Conservation (phyloP, 2,797 vertebrate genomes). For the Hippoglossus hippoglossus region DNA sequence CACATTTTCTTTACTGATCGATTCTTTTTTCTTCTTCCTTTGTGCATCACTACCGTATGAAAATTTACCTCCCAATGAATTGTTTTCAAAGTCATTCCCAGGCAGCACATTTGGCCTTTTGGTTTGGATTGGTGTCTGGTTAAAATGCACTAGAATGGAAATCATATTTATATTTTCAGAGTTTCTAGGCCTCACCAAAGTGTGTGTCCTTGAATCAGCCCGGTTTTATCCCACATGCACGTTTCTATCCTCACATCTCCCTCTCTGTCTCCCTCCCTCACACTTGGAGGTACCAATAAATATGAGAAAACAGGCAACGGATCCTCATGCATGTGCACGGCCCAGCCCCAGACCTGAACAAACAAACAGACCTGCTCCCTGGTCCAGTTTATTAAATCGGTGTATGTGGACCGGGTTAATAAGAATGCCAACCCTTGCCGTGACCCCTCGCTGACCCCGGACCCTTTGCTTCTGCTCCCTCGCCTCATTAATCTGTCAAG, state of each 20-base stretch:
- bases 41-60: background rate
- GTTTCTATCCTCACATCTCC: slow-evolving; percentile 6
- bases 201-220: slow-evolving; percentile 32
- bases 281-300: slow-evolving; percentile 24
- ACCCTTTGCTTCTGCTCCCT: slow-evolving; percentile 37
- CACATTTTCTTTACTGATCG: background rate
- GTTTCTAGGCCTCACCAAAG: slow-evolving; percentile 5
- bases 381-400: slow-evolving; percentile 52
- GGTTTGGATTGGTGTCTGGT: slow-evolving; percentile 22
- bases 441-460: slow-evolving; percentile 48
- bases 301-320: slow-evolving; percentile 24
- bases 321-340: background rate
- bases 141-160: slow-evolving; percentile 19
- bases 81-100: background rate
- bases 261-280: background rate
- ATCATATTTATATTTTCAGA: slow-evolving; percentile 7
- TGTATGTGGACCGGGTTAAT: slow-evolving; percentile 68
- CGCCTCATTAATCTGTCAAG: slow-evolving; percentile 67
- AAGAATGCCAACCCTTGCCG: slow-evolving; percentile 48
- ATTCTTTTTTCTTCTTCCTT: background rate
- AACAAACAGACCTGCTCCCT: slow-evolving; percentile 27
- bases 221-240: slow-evolving; percentile 1
- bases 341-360: slow-evolving; percentile 28
- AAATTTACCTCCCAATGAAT: background rate
- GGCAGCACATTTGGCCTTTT: background rate